These are phyloP conservation scores for Rhyacichthys aspro DNA, from an alignment of 2,797 vertebrate species.

Conservation along the genomic window DNA sequence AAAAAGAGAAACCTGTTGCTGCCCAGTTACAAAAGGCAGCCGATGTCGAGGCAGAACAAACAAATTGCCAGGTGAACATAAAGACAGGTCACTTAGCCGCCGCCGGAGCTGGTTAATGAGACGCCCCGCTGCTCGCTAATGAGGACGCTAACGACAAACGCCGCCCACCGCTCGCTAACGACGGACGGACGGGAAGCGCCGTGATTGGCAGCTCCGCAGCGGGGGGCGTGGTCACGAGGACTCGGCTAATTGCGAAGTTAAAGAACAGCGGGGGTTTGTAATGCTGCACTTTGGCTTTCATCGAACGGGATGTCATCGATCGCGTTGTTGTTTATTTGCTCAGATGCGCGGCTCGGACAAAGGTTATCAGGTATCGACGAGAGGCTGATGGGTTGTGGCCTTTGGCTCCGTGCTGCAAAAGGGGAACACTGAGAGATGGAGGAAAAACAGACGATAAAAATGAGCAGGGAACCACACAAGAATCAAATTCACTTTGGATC, in stretches of 20 bases:
- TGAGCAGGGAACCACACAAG: neutral
- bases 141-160: constrained; percentile 48
- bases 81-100: constrained; percentile 47
- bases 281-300: constrained; percentile 46
- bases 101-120: constrained; percentile 56
- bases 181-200: constrained; percentile 3
- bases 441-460: neutral
- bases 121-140: constrained; percentile 54
- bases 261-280: constrained; percentile 36
- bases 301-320: constrained; percentile 51
- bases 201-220: constrained; percentile 53
- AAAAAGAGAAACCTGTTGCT: constrained; percentile 8
- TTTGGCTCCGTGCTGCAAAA: constrained; percentile 35
- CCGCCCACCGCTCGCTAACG: constrained; percentile 50
- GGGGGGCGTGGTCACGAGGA: constrained; percentile 53
- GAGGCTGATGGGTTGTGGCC: constrained; percentile 53
- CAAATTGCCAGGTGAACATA: constrained; percentile 46
- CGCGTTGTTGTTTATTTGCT: constrained; percentile 46
- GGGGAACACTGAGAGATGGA: constrained; percentile 3
- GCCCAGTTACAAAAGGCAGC: neutral
- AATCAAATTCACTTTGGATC: neutral
- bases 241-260: constrained; percentile 62
- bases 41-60: constrained; percentile 1
- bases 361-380: constrained; percentile 65
- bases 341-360: constrained; percentile 43